Percentiles rank a stretch among this genome's conserved stretches.
These are phyloP conservation scores for Plectrocnemia conspersa DNA, from an alignment of 1,140 invertebrate genomes.

Conservation along the genomic window DNA sequence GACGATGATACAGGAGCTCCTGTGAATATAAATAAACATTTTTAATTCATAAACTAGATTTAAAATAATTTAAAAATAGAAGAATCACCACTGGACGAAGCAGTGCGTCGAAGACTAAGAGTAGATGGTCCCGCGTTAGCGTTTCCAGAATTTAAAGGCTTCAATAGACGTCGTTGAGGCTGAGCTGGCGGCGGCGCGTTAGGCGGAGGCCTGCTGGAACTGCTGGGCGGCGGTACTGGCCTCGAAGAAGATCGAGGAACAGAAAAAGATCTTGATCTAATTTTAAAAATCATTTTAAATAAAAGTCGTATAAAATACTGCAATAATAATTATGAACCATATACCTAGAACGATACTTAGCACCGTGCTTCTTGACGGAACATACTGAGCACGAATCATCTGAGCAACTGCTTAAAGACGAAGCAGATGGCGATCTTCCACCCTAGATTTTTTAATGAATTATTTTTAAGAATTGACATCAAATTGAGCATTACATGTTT, in stretches of 20 bases:
- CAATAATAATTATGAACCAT: conserved; percentile 2
- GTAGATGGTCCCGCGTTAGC: conserved; percentile 35
- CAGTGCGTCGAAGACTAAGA: conserved; percentile 37
- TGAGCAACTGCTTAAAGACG: conserved; percentile 72
- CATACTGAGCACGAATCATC: conserved; percentile 78
- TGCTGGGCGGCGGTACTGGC: conserved; percentile 13
- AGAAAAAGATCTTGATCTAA: conserved; percentile 50
- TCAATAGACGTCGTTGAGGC: conserved; percentile 21
- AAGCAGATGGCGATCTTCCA: conserved; percentile 54
- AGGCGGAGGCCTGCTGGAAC: conserved; percentile 1
- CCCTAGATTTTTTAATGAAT: conserved; percentile 12
- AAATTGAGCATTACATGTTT: neutral
- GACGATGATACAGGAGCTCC: conserved; percentile 8
- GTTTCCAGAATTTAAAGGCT: conserved; percentile 35
- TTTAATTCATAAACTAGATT: neutral
- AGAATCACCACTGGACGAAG: conserved; percentile 14
- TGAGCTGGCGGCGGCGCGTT: neutral
- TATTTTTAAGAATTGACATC: neutral
- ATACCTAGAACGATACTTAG: conserved; percentile 23
- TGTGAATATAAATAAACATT: neutral
- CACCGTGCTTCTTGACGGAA: conserved; percentile 44
- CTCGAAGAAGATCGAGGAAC: conserved; percentile 40
- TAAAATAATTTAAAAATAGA: neutral
- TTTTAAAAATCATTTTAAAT: conserved; percentile 4
- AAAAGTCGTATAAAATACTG: neutral